A percentile compares a stretch with the other conserved stretches of the same genome.
phyloP scores from a whole-genome alignment of 2,888 invertebrate genomes.

The Hypercompe scribonia region DNA sequence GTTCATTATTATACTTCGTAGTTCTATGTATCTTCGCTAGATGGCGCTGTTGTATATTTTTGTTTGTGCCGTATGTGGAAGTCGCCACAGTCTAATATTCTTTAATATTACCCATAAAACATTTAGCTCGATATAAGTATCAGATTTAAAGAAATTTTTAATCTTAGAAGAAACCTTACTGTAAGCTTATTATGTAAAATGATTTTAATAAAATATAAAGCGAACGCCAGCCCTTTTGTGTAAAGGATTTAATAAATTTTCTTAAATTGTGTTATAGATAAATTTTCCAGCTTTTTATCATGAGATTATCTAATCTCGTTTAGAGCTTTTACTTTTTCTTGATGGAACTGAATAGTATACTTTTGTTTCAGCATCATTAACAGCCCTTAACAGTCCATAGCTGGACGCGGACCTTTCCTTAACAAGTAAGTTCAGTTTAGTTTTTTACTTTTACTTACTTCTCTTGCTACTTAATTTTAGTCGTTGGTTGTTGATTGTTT shows the following conservation, averaged over 20 bases:
- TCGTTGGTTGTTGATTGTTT: background rate
- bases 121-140: slow-evolving; percentile 29
- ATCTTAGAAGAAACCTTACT: slow-evolving; percentile 36
- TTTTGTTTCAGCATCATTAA: too few species aligned
- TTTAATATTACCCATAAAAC: background rate
- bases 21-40: too few species aligned
- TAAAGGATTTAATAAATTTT: slow-evolving; percentile 69
- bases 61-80: too few species aligned
- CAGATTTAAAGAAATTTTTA: slow-evolving; percentile 36
- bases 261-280: slow-evolving; percentile 60
- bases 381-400: too few species aligned
- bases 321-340: background rate
- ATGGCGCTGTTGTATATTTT: too few species aligned
- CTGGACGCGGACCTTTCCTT: too few species aligned
- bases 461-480: too few species aligned
- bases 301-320: background rate
- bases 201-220: slow-evolving; percentile 67
- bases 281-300: background rate
- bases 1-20: too few species aligned
- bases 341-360: background rate
- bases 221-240: slow-evolving; percentile 56
- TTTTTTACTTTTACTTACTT: too few species aligned
- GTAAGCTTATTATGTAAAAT: slow-evolving; percentile 56
- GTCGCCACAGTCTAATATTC: slow-evolving; percentile 1
- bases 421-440: too few species aligned